Conservation (phyloP, 2,113 vertebrate species). For the Aegithalos caudatus region DNA sequence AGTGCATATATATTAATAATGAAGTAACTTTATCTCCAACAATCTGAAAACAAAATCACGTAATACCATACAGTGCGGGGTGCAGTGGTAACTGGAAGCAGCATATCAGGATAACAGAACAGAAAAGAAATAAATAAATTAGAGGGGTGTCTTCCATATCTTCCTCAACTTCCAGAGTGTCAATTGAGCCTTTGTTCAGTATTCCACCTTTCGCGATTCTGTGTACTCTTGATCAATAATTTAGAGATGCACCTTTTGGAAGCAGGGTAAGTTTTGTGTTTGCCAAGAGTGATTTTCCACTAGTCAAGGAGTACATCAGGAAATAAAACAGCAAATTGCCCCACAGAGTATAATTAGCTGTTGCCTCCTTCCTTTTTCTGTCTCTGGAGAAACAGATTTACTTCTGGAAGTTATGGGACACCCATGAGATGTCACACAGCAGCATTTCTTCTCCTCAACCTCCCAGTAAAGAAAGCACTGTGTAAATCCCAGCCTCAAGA, state of each 20-base stretch:
- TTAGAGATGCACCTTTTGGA: constrained; percentile 20
- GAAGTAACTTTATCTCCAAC: constrained; percentile 68
- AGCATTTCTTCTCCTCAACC: neutral
- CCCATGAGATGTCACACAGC: neutral
- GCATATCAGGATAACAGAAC: constrained; percentile 58
- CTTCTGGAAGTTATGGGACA: neutral
- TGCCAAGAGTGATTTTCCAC: constrained; percentile 53
- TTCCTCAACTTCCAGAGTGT: constrained; percentile 66
- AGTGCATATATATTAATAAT: constrained; percentile 68
- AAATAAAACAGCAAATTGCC: constrained; percentile 13
- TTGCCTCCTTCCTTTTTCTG: neutral
- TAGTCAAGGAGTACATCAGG: neutral
- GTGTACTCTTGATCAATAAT: constrained; percentile 54
- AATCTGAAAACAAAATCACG: constrained; percentile 70
- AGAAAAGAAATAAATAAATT: constrained; percentile 81
- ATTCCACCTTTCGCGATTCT: constrained; percentile 33
- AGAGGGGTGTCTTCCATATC: constrained; percentile 74
- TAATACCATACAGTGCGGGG: constrained; percentile 53
- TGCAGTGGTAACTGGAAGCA: constrained; percentile 66
- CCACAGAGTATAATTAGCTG: neutral
- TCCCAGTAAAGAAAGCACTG: neutral
- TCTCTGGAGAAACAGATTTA: neutral
- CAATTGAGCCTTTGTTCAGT: constrained; percentile 56
- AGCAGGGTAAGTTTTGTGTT: constrained; percentile 40
- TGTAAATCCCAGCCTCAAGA: neutral